Evolutionary conservation across 2,888 invertebrate genomes (phyloP).

Genomic region (Agonum fuliginosum): DNA sequence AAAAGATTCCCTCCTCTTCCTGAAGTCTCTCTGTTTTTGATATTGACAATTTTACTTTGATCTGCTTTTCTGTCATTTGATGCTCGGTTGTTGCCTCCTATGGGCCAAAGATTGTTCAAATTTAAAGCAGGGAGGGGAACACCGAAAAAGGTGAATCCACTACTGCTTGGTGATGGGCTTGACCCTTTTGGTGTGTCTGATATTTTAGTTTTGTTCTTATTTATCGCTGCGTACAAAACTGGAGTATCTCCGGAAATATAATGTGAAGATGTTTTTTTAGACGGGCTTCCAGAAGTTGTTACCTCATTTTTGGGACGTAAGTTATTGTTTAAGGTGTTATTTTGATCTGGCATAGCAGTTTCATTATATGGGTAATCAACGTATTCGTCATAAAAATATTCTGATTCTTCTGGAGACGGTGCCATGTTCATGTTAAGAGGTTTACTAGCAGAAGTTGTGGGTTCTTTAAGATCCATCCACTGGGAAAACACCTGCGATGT

Average conservation of each 20-base stretch:
- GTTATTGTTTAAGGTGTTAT: constrained; percentile 65
- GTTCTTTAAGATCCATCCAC: constrained; percentile 75
- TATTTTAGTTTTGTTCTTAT: constrained; percentile 68
- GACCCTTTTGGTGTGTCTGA: constrained; percentile 68
- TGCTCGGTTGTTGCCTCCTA: constrained; percentile 69
- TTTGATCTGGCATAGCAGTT: constrained; percentile 70
- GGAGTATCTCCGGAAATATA: constrained; percentile 77
- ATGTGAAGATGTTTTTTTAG: constrained; percentile 70
- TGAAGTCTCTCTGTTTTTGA: constrained; percentile 68
- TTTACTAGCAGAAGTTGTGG: constrained; percentile 71
- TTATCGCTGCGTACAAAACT: constrained; percentile 76
- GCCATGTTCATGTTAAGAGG: constrained; percentile 75
- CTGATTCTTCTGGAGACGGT: constrained; percentile 84
- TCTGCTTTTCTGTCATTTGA: constrained; percentile 71
- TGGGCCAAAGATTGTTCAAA: constrained; percentile 79
- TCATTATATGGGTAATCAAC: constrained; percentile 85
- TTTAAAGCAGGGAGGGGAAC: constrained; percentile 85
- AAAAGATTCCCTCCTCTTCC: constrained; percentile 70
- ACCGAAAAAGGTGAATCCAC: constrained; percentile 89
- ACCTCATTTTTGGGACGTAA: constrained; percentile 64
- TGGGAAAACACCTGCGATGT: constrained; percentile 77
- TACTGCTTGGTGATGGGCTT: constrained; percentile 74
- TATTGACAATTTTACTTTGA: constrained; percentile 66
- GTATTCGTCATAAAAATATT: constrained; percentile 89
- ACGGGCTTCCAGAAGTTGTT: constrained; percentile 50